Percentiles rank a stretch among this genome's conserved stretches.
These are phyloP conservation scores for Eulithis testata DNA, from an alignment of 2,888 invertebrate genomes.

Conservation along the genomic window DNA sequence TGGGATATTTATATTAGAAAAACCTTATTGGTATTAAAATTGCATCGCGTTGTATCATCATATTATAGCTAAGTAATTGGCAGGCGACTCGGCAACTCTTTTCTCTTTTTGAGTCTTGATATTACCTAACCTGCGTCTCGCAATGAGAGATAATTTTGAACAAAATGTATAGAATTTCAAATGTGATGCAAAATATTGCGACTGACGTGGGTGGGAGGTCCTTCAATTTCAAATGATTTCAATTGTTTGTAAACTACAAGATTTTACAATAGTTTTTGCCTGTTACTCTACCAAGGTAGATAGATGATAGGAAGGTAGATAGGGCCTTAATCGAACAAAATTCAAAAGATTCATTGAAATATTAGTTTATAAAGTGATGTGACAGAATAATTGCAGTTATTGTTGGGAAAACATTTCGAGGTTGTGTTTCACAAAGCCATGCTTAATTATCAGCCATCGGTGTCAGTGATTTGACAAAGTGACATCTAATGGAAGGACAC, in stretches of 20 bases:
- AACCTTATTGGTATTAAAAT: not conserved
- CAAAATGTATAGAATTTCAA: conserved; percentile 7
- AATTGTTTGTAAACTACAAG: conserved; percentile 2
- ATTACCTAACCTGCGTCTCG: not conserved
- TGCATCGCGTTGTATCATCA: not conserved
- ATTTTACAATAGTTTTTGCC: too few species aligned
- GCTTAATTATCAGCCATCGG: conserved; percentile 26
- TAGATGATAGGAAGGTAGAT: too few species aligned
- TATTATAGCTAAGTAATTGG: not conserved
- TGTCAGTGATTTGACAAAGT: not conserved
- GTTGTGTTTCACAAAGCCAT: conserved; percentile 22
- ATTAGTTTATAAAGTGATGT: conserved; percentile 9
- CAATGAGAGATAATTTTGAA: conserved; percentile 2
- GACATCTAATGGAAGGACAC: too few species aligned
- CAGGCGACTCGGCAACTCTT: not conserved
- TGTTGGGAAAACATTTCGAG: conserved; percentile 23
- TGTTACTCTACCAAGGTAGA: too few species aligned
- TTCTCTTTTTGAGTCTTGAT: not conserved
- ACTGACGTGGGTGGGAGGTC: conserved; percentile 8
- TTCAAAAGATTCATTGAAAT: not conserved
- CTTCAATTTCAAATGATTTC: conserved; percentile 7
- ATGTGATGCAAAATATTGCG: conserved; percentile 14
- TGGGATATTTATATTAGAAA: too few species aligned
- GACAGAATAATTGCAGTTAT: conserved; percentile 26
- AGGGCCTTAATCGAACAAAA: too few species aligned